Conservation (phyloP, 2,888 invertebrate species). For the Anaspis maculata region DNA sequence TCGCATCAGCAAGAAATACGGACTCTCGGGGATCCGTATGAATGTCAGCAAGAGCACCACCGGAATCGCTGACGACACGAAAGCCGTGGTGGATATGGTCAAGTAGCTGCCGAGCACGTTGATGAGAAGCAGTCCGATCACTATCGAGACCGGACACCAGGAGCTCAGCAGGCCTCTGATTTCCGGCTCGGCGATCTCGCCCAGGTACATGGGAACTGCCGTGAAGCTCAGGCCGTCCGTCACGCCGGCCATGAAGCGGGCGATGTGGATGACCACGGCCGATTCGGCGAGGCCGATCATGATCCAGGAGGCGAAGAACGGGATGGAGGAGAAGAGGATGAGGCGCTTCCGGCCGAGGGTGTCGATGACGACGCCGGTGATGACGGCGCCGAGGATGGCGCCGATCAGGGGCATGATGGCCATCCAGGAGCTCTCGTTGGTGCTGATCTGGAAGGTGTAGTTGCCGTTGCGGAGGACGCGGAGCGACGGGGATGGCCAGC, state of each 20-base stretch:
- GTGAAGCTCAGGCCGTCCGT: constrained; percentile 43
- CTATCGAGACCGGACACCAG: constrained; percentile 49
- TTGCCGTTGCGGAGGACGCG: constrained; percentile 43
- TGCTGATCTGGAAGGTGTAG: constrained; percentile 45
- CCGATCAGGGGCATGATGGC: constrained; percentile 59
- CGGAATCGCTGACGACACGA: constrained; percentile 43
- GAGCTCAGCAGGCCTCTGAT: constrained; percentile 52
- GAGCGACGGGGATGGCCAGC: constrained; percentile 54
- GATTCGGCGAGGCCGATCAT: constrained; percentile 52
- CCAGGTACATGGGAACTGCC: constrained; percentile 50
- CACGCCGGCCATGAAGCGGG: constrained; percentile 51
- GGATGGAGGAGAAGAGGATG: constrained; percentile 52
- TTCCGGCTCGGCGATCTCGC: constrained; percentile 51
- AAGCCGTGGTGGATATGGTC: constrained; percentile 45
- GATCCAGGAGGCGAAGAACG: constrained; percentile 56
- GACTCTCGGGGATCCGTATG: constrained; percentile 52
- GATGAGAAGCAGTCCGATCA: constrained; percentile 47
- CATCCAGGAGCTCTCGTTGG: constrained; percentile 52
- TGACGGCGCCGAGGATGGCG: constrained; percentile 53
- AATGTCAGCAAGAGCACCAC: constrained; percentile 43
- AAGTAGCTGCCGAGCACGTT: constrained; percentile 43
- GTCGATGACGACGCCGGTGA: constrained; percentile 57
- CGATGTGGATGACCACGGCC: constrained; percentile 47
- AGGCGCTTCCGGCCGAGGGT: constrained; percentile 56
- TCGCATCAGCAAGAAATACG: constrained; percentile 43